phyloP scores from a whole-genome alignment of 2,797 vertebrate species.

The Periophthalmus magnuspinnatus region DNA sequence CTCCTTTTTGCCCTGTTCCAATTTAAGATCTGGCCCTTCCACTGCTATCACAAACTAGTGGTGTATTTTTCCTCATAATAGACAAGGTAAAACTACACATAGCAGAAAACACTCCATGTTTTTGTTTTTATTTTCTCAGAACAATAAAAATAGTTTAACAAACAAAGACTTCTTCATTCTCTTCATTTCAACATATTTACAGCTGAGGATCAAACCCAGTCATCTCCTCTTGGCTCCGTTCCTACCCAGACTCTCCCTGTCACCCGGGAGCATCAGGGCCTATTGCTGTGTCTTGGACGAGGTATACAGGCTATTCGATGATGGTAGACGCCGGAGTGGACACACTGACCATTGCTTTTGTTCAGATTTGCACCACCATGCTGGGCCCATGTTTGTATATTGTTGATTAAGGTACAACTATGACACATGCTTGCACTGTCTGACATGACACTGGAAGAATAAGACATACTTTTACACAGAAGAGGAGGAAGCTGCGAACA shows the following conservation, averaged over 20 bases:
- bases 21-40: constrained; percentile 18
- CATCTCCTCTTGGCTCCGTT: constrained; percentile 76
- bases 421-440: constrained; percentile 54
- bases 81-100: constrained; percentile 27
- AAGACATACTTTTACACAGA: constrained; percentile 38
- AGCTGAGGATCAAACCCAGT: constrained; percentile 69
- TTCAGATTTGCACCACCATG: constrained; percentile 56
- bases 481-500: constrained; percentile 36
- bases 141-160: constrained; percentile 86
- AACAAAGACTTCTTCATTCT: constrained; percentile 79
- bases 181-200: constrained; percentile 75
- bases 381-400: constrained; percentile 51
- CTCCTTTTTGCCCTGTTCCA: constrained; percentile 11
- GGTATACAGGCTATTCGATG: constrained; percentile 76
- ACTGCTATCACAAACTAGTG: constrained; percentile 17
- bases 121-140: constrained; percentile 71
- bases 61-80: constrained; percentile 24
- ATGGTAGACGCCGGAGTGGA: constrained; percentile 60
- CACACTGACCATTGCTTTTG: constrained; percentile 57
- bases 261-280: constrained; percentile 56
- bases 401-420: constrained; percentile 46
- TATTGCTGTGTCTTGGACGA: constrained; percentile 79
- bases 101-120: constrained; percentile 35
- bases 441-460: constrained; percentile 51
- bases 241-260: constrained; percentile 49